These are phyloP conservation scores for Scomber colias DNA, from an alignment of 2,113 vertebrate species.

Conservation along the genomic window DNA sequence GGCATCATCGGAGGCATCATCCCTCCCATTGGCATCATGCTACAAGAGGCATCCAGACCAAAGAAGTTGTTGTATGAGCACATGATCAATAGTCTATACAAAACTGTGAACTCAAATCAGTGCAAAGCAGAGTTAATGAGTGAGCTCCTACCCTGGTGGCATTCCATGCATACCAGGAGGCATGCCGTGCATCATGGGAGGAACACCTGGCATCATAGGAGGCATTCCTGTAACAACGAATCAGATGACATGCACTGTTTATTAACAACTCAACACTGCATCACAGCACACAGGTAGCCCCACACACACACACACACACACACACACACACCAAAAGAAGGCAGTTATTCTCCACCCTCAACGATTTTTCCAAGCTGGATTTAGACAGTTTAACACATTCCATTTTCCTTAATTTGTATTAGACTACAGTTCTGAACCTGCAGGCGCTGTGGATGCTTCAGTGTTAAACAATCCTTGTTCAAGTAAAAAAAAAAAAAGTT, in stretches of 20 bases:
- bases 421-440: neutral
- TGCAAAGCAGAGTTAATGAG: neutral
- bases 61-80: neutral
- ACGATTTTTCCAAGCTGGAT: neutral
- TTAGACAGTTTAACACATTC: neutral
- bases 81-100: neutral
- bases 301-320: neutral
- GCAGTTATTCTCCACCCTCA: neutral
- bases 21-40: conserved; percentile 83
- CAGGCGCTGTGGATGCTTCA: too few relatives aligned
- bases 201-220: conserved; percentile 94
- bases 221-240: conserved; percentile 89
- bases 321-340: neutral
- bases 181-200: conserved; percentile 89
- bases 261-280: neutral
- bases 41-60: conserved; percentile 26
- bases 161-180: conserved; percentile 82
- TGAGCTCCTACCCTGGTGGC: conserved; percentile 74
- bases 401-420: neutral
- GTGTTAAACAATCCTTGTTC: too few relatives aligned
- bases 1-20: conserved; percentile 94
- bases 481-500: too few relatives aligned
- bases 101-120: neutral
- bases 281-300: neutral
- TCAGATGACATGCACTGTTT: conserved; percentile 4